phyloP scores from a whole-genome alignment of 1,140 invertebrate genomes.

The Zaprionus lachaisei region DNA sequence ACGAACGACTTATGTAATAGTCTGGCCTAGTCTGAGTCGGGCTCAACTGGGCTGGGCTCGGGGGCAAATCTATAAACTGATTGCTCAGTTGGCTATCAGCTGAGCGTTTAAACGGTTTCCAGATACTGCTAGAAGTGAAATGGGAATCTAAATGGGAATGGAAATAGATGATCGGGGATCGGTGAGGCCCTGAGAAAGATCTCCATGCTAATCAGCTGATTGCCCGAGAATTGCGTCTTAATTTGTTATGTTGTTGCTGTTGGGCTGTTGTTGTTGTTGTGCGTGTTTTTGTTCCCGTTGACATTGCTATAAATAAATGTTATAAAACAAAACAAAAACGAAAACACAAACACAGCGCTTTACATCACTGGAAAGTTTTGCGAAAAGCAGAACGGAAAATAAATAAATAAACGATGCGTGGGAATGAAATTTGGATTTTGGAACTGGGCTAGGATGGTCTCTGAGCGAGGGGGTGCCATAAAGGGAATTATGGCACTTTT shows the following conservation, averaged over 20 bases:
- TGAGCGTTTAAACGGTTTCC: conserved; percentile 19
- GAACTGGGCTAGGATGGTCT: not conserved
- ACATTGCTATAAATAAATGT: conserved; percentile 43
- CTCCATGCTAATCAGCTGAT: conserved; percentile 50
- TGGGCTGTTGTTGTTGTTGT: conserved; percentile 6
- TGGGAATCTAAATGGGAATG: not conserved
- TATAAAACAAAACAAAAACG: conserved; percentile 10
- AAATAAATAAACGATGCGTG: conserved; percentile 1
- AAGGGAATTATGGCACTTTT: conserved; percentile 2
- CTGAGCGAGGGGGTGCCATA: not conserved
- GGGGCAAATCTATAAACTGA: conserved; percentile 21
- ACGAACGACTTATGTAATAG: conserved; percentile 54
- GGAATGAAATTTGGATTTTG: conserved; percentile 2
- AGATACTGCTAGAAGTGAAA: conserved; percentile 3
- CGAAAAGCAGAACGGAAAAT: conserved; percentile 1
- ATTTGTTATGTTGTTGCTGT: conserved; percentile 22
- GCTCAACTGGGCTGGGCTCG: not conserved
- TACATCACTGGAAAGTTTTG: conserved; percentile 54
- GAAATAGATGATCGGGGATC: not conserved
- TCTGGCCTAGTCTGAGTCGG: not conserved
- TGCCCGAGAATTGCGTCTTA: conserved; percentile 44
- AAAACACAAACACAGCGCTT: conserved; percentile 18
- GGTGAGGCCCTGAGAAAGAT: conserved; percentile 10
- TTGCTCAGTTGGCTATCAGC: conserved; percentile 36
- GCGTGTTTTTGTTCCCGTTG: conserved; percentile 13